phyloP scores from a whole-genome alignment of 2,797 vertebrate species.

The Trachurus trachurus region DNA sequence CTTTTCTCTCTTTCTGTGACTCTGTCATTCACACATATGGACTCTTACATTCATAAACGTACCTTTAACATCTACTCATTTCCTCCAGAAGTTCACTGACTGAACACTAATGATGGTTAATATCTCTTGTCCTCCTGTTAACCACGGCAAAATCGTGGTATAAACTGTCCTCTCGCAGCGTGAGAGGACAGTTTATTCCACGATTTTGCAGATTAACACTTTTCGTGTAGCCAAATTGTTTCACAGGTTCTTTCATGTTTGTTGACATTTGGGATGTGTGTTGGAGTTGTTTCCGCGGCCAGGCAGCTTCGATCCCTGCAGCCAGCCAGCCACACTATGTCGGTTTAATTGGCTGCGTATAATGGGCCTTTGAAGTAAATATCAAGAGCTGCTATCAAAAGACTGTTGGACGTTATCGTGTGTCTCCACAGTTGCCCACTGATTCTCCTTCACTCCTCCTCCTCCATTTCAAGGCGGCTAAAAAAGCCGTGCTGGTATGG shows the following conservation, averaged over 20 bases:
- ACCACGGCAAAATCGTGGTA: too few species aligned
- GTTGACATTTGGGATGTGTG: slow-evolving; percentile 71
- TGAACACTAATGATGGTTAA: neutral
- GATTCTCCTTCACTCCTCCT: slow-evolving; percentile 30
- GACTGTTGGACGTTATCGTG: slow-evolving; percentile 55
- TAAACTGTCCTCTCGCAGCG: too few species aligned
- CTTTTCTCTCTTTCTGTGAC: neutral
- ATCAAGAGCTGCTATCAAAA: slow-evolving; percentile 73
- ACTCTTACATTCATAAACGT: neutral
- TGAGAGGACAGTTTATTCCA: slow-evolving; percentile 22
- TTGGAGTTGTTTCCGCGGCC: slow-evolving; percentile 62
- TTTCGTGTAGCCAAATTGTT: slow-evolving; percentile 47
- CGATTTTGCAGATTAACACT: slow-evolving; percentile 33
- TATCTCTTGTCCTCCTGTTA: neutral
- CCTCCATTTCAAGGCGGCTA: slow-evolving; percentile 44
- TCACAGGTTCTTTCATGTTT: slow-evolving; percentile 70
- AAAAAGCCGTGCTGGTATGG: neutral
- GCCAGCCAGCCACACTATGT: slow-evolving; percentile 55
- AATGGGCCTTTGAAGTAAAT: slow-evolving; percentile 76
- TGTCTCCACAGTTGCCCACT: slow-evolving; percentile 32
- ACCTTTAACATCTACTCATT: neutral
- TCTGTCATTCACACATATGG: neutral
- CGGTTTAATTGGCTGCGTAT: slow-evolving; percentile 76
- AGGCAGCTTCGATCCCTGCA: slow-evolving; percentile 40
- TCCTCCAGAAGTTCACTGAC: neutral